Conservation (phyloP, 2,888 invertebrate genomes). For the Phrixothrix hirtus region DNA sequence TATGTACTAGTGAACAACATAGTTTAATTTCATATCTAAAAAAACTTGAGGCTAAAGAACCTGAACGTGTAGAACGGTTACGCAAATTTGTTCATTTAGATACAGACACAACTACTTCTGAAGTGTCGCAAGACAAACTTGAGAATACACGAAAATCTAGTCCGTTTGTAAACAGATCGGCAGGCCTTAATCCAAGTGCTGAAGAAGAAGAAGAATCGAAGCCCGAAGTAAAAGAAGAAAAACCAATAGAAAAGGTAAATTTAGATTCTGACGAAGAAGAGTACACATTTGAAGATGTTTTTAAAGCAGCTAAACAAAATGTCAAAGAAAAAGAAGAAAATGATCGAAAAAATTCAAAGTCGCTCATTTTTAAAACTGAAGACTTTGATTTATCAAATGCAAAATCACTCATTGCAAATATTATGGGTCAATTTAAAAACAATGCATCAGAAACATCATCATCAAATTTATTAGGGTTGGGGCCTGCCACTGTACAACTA, state of each 20-base stretch:
- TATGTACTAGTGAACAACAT: slow-evolving; percentile 81
- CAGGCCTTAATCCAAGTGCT: slow-evolving; percentile 54
- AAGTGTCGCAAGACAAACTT: slow-evolving; percentile 30
- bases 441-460: slow-evolving; percentile 4
- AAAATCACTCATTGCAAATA: slow-evolving; percentile 65
- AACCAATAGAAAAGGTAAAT: slow-evolving; percentile 50
- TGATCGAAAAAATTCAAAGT: slow-evolving; percentile 45
- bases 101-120: slow-evolving; percentile 20
- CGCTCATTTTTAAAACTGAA: slow-evolving; percentile 46
- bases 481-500: background rate
- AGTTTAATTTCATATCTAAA: slow-evolving; percentile 80
- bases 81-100: slow-evolving; percentile 74
- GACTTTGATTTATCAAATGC: slow-evolving; percentile 60
- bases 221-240: slow-evolving; percentile 38
- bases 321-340: slow-evolving; percentile 66
- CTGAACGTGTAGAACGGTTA: slow-evolving; percentile 75
- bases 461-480: slow-evolving; percentile 16
- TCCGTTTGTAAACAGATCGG: slow-evolving; percentile 59
- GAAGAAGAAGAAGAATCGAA: slow-evolving; percentile 45
- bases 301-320: slow-evolving; percentile 75
- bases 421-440: slow-evolving; percentile 58
- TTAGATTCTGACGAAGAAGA: slow-evolving; percentile 75
- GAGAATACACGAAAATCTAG: slow-evolving; percentile 43
- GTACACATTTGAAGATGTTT: slow-evolving; percentile 82
- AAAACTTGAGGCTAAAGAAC: slow-evolving; percentile 77